phyloP scores from a whole-genome alignment of 2,113 vertebrate species.

The Peromyscus polionotus region DNA sequence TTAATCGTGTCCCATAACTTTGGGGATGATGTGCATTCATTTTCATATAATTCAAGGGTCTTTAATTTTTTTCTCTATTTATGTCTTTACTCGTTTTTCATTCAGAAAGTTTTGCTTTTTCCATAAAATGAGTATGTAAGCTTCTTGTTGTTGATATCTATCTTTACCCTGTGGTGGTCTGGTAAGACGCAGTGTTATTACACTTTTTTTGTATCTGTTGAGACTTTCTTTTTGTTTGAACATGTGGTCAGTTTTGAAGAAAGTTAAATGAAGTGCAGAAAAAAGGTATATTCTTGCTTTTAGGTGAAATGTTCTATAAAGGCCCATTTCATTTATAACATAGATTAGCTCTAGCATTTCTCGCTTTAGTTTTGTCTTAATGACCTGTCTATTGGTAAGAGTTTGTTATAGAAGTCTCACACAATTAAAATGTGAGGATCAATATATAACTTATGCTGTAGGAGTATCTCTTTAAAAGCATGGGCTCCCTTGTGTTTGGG shows the following conservation, averaged over 20 bases:
- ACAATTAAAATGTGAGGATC: background rate
- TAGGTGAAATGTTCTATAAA: background rate
- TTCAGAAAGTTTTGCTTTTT: background rate
- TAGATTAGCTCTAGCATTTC: background rate
- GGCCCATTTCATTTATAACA: background rate
- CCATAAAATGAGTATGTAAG: background rate
- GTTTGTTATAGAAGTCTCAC: background rate
- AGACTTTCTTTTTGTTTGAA: background rate
- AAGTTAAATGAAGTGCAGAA: background rate
- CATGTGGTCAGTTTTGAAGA: background rate
- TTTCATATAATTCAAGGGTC: background rate
- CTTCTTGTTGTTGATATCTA: background rate
- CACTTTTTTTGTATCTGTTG: background rate
- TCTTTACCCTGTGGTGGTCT: background rate
- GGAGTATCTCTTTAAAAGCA: background rate
- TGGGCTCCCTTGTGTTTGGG: background rate
- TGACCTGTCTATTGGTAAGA: background rate
- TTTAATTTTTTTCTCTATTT: background rate
- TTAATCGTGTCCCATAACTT: background rate
- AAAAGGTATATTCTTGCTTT: background rate
- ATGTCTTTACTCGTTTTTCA: background rate
- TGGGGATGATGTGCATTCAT: background rate
- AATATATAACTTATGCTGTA: background rate
- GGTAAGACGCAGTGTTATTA: background rate
- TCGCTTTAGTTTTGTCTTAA: background rate